A percentile compares a stretch with the other conserved stretches of the same genome.
Conservation (phyloP, 2,888 invertebrate genomes). For the Cheilosia vernalis region DNA sequence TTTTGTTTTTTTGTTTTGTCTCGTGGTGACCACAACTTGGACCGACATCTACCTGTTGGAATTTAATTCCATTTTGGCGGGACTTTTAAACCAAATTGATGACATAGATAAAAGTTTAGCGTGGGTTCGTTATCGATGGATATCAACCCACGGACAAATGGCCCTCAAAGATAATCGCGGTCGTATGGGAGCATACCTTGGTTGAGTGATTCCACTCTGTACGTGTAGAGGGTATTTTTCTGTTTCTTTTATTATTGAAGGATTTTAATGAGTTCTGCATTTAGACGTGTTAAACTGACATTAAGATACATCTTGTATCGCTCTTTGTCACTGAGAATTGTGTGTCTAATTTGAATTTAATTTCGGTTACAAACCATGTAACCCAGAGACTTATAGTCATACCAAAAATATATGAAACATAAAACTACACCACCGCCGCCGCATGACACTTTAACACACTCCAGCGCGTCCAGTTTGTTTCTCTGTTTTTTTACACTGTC, state of each 20-base stretch:
- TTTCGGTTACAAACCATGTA: conserved; percentile 29
- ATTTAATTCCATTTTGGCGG: conserved; percentile 74
- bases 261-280: conserved; percentile 65
- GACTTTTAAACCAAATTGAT: conserved; percentile 71
- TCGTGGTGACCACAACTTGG: not conserved
- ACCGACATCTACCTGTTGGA: conserved; percentile 9
- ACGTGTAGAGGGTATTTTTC: not conserved
- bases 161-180: conserved; percentile 14
- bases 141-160: conserved; percentile 58
- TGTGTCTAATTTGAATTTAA: conserved; percentile 69
- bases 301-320: conserved; percentile 53
- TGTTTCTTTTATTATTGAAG: conserved; percentile 13
- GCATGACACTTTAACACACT: conserved; percentile 75
- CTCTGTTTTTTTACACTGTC: conserved; percentile 16
- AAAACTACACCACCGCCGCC: conserved; percentile 55
- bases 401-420: conserved; percentile 1
- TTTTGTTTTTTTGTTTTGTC: conserved; percentile 20
- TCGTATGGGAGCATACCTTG: conserved; percentile 31
- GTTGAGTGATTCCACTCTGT: conserved; percentile 61
- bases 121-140: conserved; percentile 70
- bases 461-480: conserved; percentile 63
- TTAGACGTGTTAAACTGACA: conserved; percentile 71
- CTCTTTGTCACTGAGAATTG: conserved; percentile 26
- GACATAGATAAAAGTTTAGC: conserved; percentile 75
- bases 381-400: conserved; percentile 5